Evolutionary conservation across 2,113 vertebrate species (phyloP), one percentile per base, ranked within the genome.

Genomic region (Macroglossus sobrinus): DNA sequence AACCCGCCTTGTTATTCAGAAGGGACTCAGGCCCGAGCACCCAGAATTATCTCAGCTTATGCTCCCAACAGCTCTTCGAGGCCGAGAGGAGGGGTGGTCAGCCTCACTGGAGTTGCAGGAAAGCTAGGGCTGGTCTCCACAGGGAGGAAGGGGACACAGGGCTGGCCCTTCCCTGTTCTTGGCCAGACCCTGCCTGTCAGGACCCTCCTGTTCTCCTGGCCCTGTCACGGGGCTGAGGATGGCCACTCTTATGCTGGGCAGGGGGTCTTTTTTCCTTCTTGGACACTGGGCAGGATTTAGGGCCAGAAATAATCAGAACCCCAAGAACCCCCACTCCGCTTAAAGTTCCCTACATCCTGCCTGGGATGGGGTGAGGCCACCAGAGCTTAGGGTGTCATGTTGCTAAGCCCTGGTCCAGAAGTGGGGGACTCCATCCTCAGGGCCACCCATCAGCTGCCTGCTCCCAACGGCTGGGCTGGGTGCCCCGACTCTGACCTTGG

Each of bases 391-490:
- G 43, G 10, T 66, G 26, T 64, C 12, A 2, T 78, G 33, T 33
- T 4, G 7, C 55, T 2, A 22, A 5, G 2, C 0, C 0, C 28
- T 5, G 33, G 21, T 18, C 22, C 14, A 14, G 14, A 30, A 33
- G 40, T n/a, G 47, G 18, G 76, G n/a, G 18, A 26, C 68, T 28
- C 59, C 18, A 11, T 47, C 24, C 24, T 72, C 2, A 3, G 15
- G 38, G 28, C 1, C 12, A 28, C 4, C 40, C 21, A 6, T 33
- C 12, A 2, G 45, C 47, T 71, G 38, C n/a, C 88, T 64, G 64
- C 40, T 80, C 7, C 7, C 4, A 28, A 19, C 7, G 18, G 6
- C 47, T 13, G 19, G 47, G 45, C 69, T 10, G 24, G 71, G 79
- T 6, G 24, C 38, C 79, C 72, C 57, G 19, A 21, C 43, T 21